Base-by-base conservation (phyloP, 2,888 invertebrate species). In the Latrodectus hesperus region DNA sequence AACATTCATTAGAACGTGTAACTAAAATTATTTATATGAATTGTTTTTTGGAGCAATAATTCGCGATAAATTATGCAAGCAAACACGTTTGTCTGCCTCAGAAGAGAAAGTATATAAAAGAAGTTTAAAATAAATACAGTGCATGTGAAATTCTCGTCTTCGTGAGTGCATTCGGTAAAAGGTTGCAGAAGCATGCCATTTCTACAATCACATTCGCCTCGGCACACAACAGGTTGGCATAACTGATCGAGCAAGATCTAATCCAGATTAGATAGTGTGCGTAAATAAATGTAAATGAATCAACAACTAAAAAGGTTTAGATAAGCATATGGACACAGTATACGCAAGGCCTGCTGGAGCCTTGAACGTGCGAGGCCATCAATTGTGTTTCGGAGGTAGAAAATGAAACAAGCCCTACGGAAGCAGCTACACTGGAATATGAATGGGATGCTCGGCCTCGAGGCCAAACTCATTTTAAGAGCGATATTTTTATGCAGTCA, bases 361-460 rank as follows among this genome's bases (percentile, higher is more conserved):
- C 79, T 79, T 79, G 79, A 71, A 22, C 71, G n/a, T n/a, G 79
- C 79, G 79, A 79, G 79, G 79, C 71, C 79, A 38, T 55, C 79
- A 79, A 79, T 79, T 79, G 79, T 79, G 52, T 26, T 17, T 26
- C 26, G 26, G 22, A 17, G 22, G 52, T 51, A 22, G 11, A 55
- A 22, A 22, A 22, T 22, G 22, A 22, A 38, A 38, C 38, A 38
- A 38, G 38, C 22, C 52, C 22, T 52, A 22, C 75, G 75, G 75
- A 75, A 76, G 65, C 76, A 49, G 16, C 68, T 8, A 51, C 68
- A 68, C 65, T 53, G 67, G 77, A 68, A 76, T 76, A 76, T 17
- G 26, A 76, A 77, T 71, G 49, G 71, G 79, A 38, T 68, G 12
- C 67, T 16, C 12, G 53, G 53, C 55, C 55, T 71, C 79, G 79